A percentile compares a stretch with the other conserved stretches of the same genome.
phyloP scores from a whole-genome alignment of 2,888 invertebrate species.

The Apomyelois bistriatella region DNA sequence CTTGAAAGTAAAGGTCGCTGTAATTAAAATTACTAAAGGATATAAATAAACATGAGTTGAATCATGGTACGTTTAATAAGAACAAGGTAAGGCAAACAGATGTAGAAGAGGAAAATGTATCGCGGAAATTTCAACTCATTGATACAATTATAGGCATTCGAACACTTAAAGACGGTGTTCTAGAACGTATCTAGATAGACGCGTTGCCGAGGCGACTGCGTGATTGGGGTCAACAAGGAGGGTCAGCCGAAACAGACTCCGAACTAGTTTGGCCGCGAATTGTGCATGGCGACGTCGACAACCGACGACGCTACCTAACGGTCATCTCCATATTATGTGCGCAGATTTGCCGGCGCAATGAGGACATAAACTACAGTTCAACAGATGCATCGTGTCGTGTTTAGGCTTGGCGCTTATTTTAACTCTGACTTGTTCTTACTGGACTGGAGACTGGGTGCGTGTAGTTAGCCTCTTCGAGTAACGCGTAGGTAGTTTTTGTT shows the following conservation, averaged over 20 bases:
- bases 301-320: not conserved
- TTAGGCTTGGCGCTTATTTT: too few species aligned
- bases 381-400: too few species aligned
- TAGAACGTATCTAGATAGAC: conserved; percentile 25
- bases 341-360: not conserved
- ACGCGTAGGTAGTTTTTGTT: too few species aligned
- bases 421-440: too few species aligned
- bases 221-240: conserved; percentile 30
- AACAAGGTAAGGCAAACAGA: not conserved
- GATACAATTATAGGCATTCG: conserved; percentile 22
- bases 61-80: not conserved
- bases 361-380: too few species aligned
- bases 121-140: conserved; percentile 14
- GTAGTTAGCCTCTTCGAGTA: too few species aligned
- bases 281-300: conserved; percentile 12
- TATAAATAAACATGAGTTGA: not conserved
- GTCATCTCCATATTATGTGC: not conserved
- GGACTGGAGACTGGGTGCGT: too few species aligned
- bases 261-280: conserved; percentile 28
- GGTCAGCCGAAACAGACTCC: conserved; percentile 41
- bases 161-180: conserved; percentile 24
- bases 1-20: not conserved
- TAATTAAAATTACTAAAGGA: not conserved
- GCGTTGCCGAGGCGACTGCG: conserved; percentile 4
- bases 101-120: not conserved